Conservation (phyloP, 1,140 invertebrate species). For the Apocrypta bakeri region DNA sequence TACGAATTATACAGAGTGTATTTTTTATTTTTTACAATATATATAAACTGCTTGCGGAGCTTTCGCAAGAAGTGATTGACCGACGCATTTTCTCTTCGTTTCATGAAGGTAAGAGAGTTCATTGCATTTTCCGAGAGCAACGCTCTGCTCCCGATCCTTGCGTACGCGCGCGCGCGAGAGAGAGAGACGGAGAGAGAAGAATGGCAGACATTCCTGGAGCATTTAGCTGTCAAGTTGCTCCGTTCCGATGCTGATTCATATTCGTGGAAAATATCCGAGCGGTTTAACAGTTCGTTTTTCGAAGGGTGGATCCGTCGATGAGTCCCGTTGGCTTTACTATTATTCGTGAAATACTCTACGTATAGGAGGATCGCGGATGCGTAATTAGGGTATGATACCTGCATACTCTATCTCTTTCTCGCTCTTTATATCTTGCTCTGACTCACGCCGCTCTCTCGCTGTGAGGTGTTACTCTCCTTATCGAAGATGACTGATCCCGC, state of each 20-base stretch:
- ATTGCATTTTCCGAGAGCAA: neutral
- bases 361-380: neutral
- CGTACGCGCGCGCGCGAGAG: conserved; percentile 18
- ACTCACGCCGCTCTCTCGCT: conserved; percentile 22
- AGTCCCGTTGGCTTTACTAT: neutral
- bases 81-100: conserved; percentile 26
- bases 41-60: neutral
- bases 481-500: neutral
- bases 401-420: neutral
- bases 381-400: neutral
- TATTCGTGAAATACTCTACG: neutral
- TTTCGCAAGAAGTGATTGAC: neutral
- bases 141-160: conserved; percentile 13
- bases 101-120: conserved; percentile 31
- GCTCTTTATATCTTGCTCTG: neutral
- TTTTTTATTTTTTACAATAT: neutral
- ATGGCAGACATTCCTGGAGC: conserved; percentile 34
- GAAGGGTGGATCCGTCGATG: neutral
- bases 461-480: conserved; percentile 18
- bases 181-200: conserved; percentile 24
- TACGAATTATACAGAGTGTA: neutral
- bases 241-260: neutral
- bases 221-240: conserved; percentile 40
- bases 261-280: neutral
- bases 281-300: neutral